A percentile compares a stretch with the other conserved stretches of the same genome.
These are phyloP conservation scores for Orycteropus afer DNA, from an alignment of 2,113 vertebrate species.

Conservation along the genomic window DNA sequence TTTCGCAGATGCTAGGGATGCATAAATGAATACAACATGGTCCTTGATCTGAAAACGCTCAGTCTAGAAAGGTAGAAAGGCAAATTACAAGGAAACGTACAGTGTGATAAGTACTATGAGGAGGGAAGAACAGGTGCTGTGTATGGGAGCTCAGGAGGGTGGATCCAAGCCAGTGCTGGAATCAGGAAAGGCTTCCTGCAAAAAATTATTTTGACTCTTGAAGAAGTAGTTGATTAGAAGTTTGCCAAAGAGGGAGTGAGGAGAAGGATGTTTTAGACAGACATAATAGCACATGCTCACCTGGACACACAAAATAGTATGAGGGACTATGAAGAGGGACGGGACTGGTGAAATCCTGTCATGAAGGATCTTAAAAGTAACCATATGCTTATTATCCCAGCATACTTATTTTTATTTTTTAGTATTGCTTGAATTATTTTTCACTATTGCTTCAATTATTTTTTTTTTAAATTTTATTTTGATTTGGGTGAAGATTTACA, in stretches of 20 bases:
- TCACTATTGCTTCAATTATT: no score
- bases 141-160: not conserved
- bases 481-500: no score
- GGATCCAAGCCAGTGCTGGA: not conserved
- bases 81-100: not conserved
- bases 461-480: no score
- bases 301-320: not conserved
- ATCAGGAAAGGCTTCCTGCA: conserved; percentile 9
- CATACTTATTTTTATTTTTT: no score
- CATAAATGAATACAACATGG: rapidly evolving
- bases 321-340: not conserved
- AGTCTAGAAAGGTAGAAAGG: not conserved
- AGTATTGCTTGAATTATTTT: no score
- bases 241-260: not conserved
- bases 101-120: not conserved
- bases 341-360: not conserved
- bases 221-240: conserved; percentile 8
- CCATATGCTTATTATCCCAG: not conserved
- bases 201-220: conserved; percentile 22
- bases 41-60: not conserved
- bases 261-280: not conserved
- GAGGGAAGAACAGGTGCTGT: not conserved
- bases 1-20: not conserved
- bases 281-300: not conserved
- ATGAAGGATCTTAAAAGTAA: not conserved